These are phyloP conservation scores for Caenorhabditis plicata DNA, from an alignment of 2,888 invertebrate species.

Conservation along the genomic window DNA sequence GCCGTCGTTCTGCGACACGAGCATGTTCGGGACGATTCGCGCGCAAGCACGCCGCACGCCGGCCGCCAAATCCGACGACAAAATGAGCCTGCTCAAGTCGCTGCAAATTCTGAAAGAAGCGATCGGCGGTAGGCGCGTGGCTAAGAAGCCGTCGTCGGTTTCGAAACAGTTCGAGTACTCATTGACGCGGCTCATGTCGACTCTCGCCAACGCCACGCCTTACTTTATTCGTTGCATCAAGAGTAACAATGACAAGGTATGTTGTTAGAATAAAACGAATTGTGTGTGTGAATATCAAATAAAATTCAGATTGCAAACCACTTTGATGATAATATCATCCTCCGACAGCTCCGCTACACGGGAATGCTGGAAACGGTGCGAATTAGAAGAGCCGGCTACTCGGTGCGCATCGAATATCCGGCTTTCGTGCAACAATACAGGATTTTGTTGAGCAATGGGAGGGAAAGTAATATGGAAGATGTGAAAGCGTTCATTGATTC, in stretches of 20 bases:
- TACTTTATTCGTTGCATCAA: constrained; percentile 90
- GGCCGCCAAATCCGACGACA: constrained; percentile 46
- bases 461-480: constrained; percentile 81
- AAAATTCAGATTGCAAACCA: constrained; percentile 76
- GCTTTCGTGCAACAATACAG: constrained; percentile 86
- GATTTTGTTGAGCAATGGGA: constrained; percentile 83
- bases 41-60: constrained; percentile 52
- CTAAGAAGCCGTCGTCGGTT: constrained; percentile 77
- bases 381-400: constrained; percentile 91
- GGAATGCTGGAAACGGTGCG: constrained; percentile 95
- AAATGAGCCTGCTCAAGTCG: constrained; percentile 48
- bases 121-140: constrained; percentile 72
- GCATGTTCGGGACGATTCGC: constrained; percentile 63
- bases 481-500: constrained; percentile 79
- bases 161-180: constrained; percentile 89
- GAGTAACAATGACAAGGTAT: constrained; percentile 84
- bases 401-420: constrained; percentile 86
- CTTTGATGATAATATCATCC: constrained; percentile 89
- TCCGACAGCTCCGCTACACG: constrained; percentile 86
- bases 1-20: constrained; percentile 65
- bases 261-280: not conserved
- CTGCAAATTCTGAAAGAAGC: constrained; percentile 84
- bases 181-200: constrained; percentile 86
- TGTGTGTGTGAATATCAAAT: not conserved
- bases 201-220: constrained; percentile 84